A percentile compares a stretch with the other conserved stretches of the same genome.
Conservation (phyloP, 2,888 invertebrate species). For the Xanthostigma xanthostigma region DNA sequence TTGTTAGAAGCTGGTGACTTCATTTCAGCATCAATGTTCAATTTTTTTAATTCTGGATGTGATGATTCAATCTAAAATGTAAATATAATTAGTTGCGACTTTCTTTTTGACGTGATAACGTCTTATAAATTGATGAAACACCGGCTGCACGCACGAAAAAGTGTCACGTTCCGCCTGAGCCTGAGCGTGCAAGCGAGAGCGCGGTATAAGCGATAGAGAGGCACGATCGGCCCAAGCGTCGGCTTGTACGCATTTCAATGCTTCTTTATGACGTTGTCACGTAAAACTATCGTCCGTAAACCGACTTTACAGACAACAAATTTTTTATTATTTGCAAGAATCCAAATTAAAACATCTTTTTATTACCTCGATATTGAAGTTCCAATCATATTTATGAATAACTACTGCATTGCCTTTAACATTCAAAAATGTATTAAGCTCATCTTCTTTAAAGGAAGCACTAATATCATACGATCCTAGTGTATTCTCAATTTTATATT, state of each 20-base stretch:
- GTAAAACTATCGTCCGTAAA: too few species aligned
- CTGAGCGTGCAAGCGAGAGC: too few species aligned
- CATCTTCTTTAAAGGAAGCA: slow-evolving; percentile 24
- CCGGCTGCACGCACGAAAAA: too few species aligned
- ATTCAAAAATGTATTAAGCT: slow-evolving; percentile 26
- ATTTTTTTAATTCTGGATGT: slow-evolving; percentile 19
- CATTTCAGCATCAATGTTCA: slow-evolving; percentile 20
- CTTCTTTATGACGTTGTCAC: too few species aligned
- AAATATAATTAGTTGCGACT: not conserved
- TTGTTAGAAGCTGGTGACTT: slow-evolving; percentile 15
- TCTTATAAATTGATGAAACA: too few species aligned
- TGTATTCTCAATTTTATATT: not conserved
- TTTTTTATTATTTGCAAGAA: not conserved
- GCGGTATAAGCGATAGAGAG: too few species aligned
- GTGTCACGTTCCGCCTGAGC: too few species aligned
- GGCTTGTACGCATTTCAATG: too few species aligned
- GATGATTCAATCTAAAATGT: slow-evolving; percentile 22
- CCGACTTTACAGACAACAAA: too few species aligned
- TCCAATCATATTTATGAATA: slow-evolving; percentile 27
- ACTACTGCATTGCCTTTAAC: slow-evolving; percentile 13
- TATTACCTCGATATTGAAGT: slow-evolving; percentile 26
- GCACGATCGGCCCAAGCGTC: too few species aligned
- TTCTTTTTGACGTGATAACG: too few species aligned
- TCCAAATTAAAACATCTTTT: not conserved
- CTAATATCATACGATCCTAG: slow-evolving; percentile 14